Conservation (phyloP, 2,797 vertebrate species). For the Malurus leucopterus region DNA sequence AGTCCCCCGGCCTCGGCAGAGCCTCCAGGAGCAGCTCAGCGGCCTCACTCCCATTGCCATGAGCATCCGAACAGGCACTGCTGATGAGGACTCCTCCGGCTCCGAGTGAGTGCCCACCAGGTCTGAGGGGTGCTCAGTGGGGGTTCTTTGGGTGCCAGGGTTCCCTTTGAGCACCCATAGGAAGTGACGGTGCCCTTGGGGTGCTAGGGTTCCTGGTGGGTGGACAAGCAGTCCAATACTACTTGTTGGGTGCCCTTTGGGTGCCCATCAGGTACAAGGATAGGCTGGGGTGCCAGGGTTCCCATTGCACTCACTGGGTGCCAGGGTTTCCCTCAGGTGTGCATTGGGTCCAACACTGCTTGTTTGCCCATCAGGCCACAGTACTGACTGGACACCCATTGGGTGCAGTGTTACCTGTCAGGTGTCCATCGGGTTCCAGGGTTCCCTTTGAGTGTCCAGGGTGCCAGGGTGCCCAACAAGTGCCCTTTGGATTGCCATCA, state of each 20-base stretch:
- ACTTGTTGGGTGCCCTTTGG: neutral
- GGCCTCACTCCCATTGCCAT: conserved; percentile 79
- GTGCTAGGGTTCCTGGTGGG: neutral
- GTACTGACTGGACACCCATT: neutral
- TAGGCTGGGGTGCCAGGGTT: neutral
- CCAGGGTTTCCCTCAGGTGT: neutral
- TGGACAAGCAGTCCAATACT: neutral
- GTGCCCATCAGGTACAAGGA: neutral
- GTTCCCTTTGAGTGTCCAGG: neutral
- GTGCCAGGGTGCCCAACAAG: neutral
- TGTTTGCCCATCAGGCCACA: neutral
- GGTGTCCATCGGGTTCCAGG: neutral
- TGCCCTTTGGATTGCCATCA: neutral
- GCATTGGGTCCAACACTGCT: neutral
- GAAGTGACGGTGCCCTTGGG: neutral
- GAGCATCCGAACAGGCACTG: conserved; percentile 85
- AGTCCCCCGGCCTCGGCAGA: conserved; percentile 57
- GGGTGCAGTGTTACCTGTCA: neutral
- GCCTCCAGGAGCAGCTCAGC: conserved; percentile 78
- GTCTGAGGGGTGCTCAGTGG: neutral
- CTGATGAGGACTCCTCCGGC: conserved; percentile 90
- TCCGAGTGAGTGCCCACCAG: conserved; percentile 86
- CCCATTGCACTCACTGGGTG: neutral
- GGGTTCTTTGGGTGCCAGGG: neutral
- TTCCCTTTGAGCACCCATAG: neutral